A percentile compares a stretch with the other conserved stretches of the same genome.
Conservation (phyloP, 2,113 vertebrate species). For the Colistium nudipinnis region DNA sequence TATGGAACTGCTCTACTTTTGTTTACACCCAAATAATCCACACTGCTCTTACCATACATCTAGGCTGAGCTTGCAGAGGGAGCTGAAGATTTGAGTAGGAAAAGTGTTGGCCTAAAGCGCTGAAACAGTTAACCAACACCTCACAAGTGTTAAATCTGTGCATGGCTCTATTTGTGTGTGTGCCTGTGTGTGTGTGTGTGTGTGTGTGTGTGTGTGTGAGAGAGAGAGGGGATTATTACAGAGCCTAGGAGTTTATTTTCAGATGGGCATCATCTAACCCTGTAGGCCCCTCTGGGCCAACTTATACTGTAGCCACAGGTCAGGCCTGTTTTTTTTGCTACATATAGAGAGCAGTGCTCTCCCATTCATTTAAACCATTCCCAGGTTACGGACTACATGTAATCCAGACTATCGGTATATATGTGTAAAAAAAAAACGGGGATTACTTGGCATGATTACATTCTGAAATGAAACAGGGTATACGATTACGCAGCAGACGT, state of each 20-base stretch:
- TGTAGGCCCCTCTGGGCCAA: background rate
- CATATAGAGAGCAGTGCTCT: background rate
- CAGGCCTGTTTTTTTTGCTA: constrained; percentile 1
- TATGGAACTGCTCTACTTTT: constrained; percentile 10
- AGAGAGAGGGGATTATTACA: constrained; percentile 48
- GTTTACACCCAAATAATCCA: background rate
- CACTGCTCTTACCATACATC: background rate
- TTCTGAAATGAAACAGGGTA: no score
- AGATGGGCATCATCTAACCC: constrained; percentile 24
- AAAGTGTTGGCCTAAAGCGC: background rate
- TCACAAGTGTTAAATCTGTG: constrained; percentile 28
- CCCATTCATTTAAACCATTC: background rate
- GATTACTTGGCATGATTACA: no score
- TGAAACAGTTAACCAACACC: constrained; percentile 14
- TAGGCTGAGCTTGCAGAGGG: background rate
- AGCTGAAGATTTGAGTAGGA: background rate
- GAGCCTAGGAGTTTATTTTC: constrained; percentile 44
- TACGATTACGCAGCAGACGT: no score
- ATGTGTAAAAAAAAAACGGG: no score
- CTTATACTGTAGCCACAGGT: constrained; percentile 1
- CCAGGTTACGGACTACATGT: no score
- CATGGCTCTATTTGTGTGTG: constrained; percentile 11
- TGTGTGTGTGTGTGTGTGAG: constrained; percentile 19
- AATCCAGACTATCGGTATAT: no score
- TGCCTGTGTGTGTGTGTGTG: constrained; percentile 25